phyloP scores from a whole-genome alignment of 2,113 vertebrate species.

The Rhinolophus sinicus region DNA sequence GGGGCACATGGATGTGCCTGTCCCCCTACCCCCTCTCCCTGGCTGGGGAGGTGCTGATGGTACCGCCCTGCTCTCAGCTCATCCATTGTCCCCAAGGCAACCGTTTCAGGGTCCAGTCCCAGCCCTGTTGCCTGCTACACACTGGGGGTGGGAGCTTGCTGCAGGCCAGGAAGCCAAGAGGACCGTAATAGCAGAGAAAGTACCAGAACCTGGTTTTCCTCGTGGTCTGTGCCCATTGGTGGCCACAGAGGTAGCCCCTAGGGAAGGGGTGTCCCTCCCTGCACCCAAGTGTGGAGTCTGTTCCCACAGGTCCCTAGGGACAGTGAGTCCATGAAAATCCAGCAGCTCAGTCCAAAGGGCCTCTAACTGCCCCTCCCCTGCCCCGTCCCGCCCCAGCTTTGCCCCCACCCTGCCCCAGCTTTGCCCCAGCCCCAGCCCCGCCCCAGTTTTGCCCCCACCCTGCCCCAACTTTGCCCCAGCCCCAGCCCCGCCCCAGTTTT shows the following conservation, averaged over 20 bases:
- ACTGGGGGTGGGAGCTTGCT: no score
- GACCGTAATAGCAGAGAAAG: not conserved
- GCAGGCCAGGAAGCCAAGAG: not conserved
- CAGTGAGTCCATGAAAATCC: not conserved
- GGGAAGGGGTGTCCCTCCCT: not conserved
- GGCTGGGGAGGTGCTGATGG: not conserved
- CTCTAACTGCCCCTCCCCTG: no score
- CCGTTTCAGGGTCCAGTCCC: not conserved
- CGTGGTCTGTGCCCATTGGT: fast-evolving
- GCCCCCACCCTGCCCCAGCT: no score
- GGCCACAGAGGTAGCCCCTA: not conserved
- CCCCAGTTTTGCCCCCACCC: no score
- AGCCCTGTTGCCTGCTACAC: not conserved
- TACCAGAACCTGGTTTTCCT: not conserved
- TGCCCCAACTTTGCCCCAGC: no score
- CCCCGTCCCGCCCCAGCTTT: no score
- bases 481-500: no score
- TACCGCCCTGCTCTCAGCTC: not conserved
- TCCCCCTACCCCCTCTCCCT: no score
- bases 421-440: no score
- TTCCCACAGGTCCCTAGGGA: not conserved
- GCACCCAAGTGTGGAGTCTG: not conserved
- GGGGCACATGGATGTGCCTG: not conserved
- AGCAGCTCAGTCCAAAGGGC: not conserved
- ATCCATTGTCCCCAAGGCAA: not conserved